Percentiles rank a stretch among this genome's conserved stretches.
Conservation (phyloP, 2,797 vertebrate genomes). For the Sternarchorhynchus goeldii region DNA sequence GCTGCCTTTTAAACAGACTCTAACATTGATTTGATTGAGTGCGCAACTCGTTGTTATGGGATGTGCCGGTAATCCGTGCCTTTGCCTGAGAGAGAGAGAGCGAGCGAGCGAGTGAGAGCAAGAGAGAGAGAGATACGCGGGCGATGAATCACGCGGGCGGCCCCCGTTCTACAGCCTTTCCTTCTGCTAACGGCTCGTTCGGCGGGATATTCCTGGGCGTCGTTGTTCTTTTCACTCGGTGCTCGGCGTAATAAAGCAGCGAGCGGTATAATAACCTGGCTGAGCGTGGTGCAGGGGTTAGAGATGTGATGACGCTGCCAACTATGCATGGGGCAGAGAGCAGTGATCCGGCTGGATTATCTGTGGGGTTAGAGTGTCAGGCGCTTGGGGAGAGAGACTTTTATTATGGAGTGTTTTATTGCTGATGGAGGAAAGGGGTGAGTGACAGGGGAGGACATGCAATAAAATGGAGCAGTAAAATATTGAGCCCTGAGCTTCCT, state of each 20-base stretch:
- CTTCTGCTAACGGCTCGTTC: conserved; percentile 64
- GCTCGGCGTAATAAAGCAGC: conserved; percentile 63
- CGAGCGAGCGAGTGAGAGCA: neutral
- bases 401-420: conserved; percentile 82
- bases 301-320: conserved; percentile 66
- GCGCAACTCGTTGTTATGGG: conserved; percentile 54
- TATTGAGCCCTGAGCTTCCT: conserved; percentile 69
- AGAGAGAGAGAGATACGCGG: neutral
- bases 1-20: conserved; percentile 48
- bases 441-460: conserved; percentile 73
- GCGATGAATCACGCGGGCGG: conserved; percentile 57
- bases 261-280: conserved; percentile 66
- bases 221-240: conserved; percentile 56
- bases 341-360: conserved; percentile 73
- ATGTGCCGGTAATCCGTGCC: conserved; percentile 56
- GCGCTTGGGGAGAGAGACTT: conserved; percentile 70
- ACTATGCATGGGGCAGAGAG: conserved; percentile 55
- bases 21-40: conserved; percentile 60
- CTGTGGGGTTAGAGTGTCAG: conserved; percentile 70
- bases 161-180: conserved; percentile 47
- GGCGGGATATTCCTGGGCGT: conserved; percentile 63
- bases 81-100: conserved; percentile 35
- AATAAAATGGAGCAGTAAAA: conserved; percentile 74
- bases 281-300: conserved; percentile 68
- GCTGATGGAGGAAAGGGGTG: conserved; percentile 72